Percentiles rank a stretch among this genome's conserved stretches.
These are phyloP conservation scores for Planiliza haematocheilus DNA, from an alignment of 2,113 vertebrate species.

Conservation along the genomic window DNA sequence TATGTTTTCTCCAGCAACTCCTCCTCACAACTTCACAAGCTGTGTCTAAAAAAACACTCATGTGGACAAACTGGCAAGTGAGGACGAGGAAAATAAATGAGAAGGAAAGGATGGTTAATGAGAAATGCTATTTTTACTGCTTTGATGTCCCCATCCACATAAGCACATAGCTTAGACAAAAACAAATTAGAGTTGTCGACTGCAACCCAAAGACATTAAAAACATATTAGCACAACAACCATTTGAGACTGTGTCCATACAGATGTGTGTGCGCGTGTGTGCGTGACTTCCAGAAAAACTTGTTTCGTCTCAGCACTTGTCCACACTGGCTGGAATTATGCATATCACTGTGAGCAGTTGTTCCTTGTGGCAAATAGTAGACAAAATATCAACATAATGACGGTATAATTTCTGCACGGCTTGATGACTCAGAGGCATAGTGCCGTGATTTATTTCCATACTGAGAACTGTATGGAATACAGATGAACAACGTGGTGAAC, in stretches of 20 bases:
- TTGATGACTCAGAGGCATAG: conserved; percentile 73
- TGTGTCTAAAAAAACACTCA: conserved; percentile 72
- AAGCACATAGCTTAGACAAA: conserved; percentile 86
- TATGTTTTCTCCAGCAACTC: conserved; percentile 68
- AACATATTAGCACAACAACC: conserved; percentile 86
- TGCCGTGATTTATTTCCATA: conserved; percentile 68
- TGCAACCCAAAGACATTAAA: conserved; percentile 87
- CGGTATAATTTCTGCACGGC: conserved; percentile 68
- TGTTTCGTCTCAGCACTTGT: conserved; percentile 59
- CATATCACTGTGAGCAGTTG: conserved; percentile 66
- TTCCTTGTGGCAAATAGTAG: conserved; percentile 76
- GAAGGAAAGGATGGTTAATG: conserved; percentile 85
- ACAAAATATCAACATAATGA: conserved; percentile 79
- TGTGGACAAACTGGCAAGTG: conserved; percentile 80
- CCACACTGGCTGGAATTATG: conserved; percentile 62
- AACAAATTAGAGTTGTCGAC: conserved; percentile 87
- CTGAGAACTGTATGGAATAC: conserved; percentile 66
- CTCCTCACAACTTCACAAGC: conserved; percentile 79
- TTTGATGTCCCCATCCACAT: conserved; percentile 85
- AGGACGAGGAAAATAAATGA: conserved; percentile 83
- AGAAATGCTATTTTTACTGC: conserved; percentile 86
- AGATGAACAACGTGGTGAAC: conserved; percentile 58
- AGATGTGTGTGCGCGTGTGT: conserved; percentile 42
- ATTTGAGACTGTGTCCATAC: conserved; percentile 76
- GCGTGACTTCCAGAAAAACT: conserved; percentile 51